Conservation (phyloP, 2,797 vertebrate genomes). For the Peromyscus nudipes region DNA sequence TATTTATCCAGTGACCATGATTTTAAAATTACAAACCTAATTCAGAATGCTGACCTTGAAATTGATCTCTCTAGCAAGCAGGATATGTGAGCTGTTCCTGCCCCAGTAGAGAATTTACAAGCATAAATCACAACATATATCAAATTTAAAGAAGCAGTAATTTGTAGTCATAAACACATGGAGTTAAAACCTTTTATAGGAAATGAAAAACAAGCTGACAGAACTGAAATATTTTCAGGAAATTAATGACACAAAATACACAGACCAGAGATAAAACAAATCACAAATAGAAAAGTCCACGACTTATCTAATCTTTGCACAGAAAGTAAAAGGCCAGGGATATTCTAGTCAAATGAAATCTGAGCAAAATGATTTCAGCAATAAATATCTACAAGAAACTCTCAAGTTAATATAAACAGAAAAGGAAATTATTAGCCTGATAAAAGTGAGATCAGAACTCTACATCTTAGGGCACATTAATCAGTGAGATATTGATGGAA, state of each 20-base stretch:
- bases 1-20: neutral
- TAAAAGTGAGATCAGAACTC: neutral
- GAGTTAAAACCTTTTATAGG: neutral
- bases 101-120: neutral
- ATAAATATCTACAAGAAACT: neutral
- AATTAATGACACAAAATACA: neutral
- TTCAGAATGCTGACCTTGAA: conserved; percentile 24
- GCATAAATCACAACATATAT: neutral
- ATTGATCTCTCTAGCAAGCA: neutral
- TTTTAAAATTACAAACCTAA: neutral
- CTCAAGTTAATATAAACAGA: conserved; percentile 23
- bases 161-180: neutral
- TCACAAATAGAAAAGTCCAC: neutral
- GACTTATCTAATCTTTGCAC: neutral
- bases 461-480: neutral
- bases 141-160: neutral
- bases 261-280: neutral
- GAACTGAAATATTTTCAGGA: neutral
- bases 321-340: neutral
- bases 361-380: neutral
- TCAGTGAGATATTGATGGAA: neutral
- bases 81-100: neutral
- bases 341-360: conserved; percentile 36
- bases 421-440: neutral
- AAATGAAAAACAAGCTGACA: neutral